Base-by-base conservation (phyloP, 2,888 invertebrate species). In the Caenorhabditis drosophilae region DNA sequence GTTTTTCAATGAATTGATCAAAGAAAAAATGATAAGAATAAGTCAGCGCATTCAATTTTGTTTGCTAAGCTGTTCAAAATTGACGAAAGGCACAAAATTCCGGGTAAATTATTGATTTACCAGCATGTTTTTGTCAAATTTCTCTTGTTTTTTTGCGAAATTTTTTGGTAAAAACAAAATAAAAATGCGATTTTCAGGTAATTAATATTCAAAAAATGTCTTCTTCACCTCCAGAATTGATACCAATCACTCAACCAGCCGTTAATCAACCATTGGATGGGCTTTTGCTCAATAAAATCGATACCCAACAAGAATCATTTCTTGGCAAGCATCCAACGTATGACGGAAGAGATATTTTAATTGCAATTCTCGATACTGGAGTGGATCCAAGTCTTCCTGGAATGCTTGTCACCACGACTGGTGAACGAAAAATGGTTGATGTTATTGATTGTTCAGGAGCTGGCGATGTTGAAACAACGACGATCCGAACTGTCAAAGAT, bases 281-380 rank as follows among this genome's bases (percentile, higher is more conserved):
- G 1, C 36, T 48, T 12, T 48, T 67, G 26, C 44, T 67, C 16
- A 67, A 67, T 26, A 67, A 67, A 34, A 50, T 36, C 1, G 59
- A 60, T 23, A 66, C 66, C 9, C 56, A 66, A 20, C 66, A 66
- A 67, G 75, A 74, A 34, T 26, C 47, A 11, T 79, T 80, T 44
- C 57, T 81, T n/a, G 46, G 52, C 7, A 69, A 76, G 27, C 56
- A 78, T 47, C 80, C 81, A 18, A 62, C 63, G 1, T 79, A 77
- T 52, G 94, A 98, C 88, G 97, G 97, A 38, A 88, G 92, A 81
- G 91, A 90, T 79, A 90, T 92, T 50, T 87, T 91, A 73, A 94
- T 98, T 84, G 97, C 95, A 41, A 91, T 98, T 84, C 90, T 97
- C 78, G 98, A 98, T 87, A 95, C 96, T 2, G 97, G 97, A 9